Percentiles rank a stretch among this genome's conserved stretches.
These are phyloP conservation scores for Aphelinus atriplicis DNA, from an alignment of 1,140 invertebrate genomes.

Conservation along the genomic window DNA sequence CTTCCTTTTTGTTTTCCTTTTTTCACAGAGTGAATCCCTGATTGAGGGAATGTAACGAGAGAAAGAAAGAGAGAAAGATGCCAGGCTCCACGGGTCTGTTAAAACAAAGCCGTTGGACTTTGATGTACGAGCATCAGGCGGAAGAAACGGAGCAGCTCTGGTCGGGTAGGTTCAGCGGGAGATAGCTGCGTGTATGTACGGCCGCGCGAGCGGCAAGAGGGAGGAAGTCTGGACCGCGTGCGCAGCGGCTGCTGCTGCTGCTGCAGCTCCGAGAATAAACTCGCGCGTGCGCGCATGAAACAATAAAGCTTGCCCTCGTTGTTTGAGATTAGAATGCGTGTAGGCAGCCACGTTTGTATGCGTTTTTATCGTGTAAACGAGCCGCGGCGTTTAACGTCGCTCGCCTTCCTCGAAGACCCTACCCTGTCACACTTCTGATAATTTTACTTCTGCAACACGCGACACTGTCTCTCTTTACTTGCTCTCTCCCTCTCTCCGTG, in stretches of 20 bases:
- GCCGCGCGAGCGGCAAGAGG: not conserved
- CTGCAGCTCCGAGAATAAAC: slow-evolving; percentile 10
- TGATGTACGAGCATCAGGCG: slow-evolving; percentile 5
- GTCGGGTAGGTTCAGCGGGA: too few relatives aligned
- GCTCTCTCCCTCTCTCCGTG: too few relatives aligned
- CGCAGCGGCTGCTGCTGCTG: not conserved
- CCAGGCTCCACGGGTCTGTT: not conserved
- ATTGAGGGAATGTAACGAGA: too few relatives aligned
- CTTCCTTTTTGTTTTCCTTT: too few relatives aligned
- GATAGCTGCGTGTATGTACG: not conserved
- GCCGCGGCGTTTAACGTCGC: not conserved
- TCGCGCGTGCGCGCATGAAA: slow-evolving; percentile 1
- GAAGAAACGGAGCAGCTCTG: too few relatives aligned
- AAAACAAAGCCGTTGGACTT: slow-evolving; percentile 20
- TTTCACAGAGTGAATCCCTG: too few relatives aligned
- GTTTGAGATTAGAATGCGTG: slow-evolving; percentile 14
- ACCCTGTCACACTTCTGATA: slow-evolving; percentile 8
- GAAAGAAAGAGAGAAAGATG: too few relatives aligned
- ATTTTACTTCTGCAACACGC: not conserved
- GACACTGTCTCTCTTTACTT: too few relatives aligned
- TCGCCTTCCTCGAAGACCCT: not conserved
- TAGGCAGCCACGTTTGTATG: not conserved
- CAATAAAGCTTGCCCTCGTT: slow-evolving; percentile 20
- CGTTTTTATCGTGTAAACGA: slow-evolving; percentile 12
- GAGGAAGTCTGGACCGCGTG: not conserved